These are phyloP conservation scores for Sturnira hondurensis DNA, from an alignment of 2,113 vertebrate genomes.

Conservation along the genomic window DNA sequence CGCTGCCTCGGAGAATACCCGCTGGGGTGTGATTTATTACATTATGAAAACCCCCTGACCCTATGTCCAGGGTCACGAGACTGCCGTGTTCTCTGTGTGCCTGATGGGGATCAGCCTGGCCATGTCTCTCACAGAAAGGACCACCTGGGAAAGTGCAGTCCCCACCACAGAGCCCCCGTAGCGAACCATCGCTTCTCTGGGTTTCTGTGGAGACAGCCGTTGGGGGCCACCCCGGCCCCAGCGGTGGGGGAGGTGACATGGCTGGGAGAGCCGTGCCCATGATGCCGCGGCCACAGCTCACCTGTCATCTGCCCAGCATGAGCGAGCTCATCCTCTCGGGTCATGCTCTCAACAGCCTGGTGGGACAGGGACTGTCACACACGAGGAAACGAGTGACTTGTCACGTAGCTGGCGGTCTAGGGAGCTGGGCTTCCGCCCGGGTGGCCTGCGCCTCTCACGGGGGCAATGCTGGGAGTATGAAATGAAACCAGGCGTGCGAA, in stretches of 20 bases:
- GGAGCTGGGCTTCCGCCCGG: background rate
- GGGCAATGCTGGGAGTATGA: background rate
- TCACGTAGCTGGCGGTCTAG: accelerated
- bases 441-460: accelerated
- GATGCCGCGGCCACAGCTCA: accelerated
- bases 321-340: background rate
- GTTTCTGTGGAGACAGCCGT: background rate
- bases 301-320: accelerated
- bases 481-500: background rate
- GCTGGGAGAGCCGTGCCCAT: background rate
- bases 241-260: background rate
- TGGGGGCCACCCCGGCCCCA: too few species aligned
- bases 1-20: background rate
- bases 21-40: background rate
- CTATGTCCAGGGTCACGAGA: background rate
- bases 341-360: background rate
- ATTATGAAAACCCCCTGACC: background rate
- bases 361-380: too few species aligned
- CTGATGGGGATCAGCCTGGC: background rate
- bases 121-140: background rate
- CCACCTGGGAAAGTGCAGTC: background rate
- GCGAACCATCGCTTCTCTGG: background rate
- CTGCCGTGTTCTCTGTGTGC: accelerated
- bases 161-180: background rate
- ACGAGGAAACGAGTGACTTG: background rate